A percentile compares a stretch with the other conserved stretches of the same genome.
phyloP scores from a whole-genome alignment of 2,888 invertebrate species.

The Tromatobia lineatoria region DNA sequence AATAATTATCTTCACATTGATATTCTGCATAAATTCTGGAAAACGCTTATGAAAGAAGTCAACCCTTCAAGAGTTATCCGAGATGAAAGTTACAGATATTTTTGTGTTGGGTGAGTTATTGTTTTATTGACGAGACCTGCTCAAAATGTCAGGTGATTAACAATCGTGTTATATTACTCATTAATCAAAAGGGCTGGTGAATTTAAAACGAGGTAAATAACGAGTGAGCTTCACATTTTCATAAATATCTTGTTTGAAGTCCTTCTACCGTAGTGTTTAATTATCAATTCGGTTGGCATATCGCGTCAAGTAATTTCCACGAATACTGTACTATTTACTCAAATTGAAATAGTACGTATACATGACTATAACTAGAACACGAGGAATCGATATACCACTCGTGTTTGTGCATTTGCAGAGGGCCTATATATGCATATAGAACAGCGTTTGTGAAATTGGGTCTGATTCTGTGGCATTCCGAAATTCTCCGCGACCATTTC shows the following conservation, averaged over 20 bases:
- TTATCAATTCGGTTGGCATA: constrained; percentile 42
- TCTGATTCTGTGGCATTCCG: constrained; percentile 44
- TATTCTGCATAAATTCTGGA: no score
- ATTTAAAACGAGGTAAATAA: background rate
- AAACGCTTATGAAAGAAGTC: no score
- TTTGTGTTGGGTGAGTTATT: background rate
- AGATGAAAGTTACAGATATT: no score
- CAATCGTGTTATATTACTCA: background rate
- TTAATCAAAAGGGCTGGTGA: background rate
- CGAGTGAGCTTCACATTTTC: background rate
- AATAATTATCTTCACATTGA: no score
- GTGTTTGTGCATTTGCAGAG: constrained; percentile 54
- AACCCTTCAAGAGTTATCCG: no score
- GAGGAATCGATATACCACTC: constrained; percentile 45
- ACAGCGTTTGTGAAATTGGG: constrained; percentile 47
- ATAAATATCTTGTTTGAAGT: constrained; percentile 34
- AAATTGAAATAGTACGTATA: constrained; percentile 51
- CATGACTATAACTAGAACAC: constrained; percentile 38
- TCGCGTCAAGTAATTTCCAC: constrained; percentile 45
- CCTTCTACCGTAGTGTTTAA: constrained; percentile 32
- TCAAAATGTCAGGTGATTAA: background rate
- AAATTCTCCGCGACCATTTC: constrained; percentile 45
- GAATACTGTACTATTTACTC: constrained; percentile 32
- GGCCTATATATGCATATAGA: constrained; percentile 1
- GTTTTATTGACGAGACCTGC: background rate